phyloP scores from a whole-genome alignment of 2,113 vertebrate species.

The Lucifuga dentata region DNA sequence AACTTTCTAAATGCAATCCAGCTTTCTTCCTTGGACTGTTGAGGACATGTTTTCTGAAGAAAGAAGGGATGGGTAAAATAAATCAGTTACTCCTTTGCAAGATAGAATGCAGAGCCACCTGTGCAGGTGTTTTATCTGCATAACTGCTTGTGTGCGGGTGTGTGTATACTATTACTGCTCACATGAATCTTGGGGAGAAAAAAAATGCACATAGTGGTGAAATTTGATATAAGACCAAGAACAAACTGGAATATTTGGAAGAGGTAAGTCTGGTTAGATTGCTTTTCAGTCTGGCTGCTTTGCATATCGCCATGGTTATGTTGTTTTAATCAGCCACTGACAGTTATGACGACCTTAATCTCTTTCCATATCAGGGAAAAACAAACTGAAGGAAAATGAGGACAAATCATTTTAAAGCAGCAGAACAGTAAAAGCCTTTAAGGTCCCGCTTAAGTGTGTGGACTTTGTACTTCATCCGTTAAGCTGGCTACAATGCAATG shows the following conservation, averaged over 20 bases:
- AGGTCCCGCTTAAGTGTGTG: constrained; percentile 38
- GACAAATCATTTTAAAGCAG: background rate
- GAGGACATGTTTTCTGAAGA: background rate
- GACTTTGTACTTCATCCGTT: constrained; percentile 80
- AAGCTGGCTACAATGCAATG: constrained; percentile 33
- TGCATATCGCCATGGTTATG: constrained; percentile 74
- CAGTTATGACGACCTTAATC: constrained; percentile 69
- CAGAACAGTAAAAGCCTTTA: background rate
- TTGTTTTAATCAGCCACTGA: constrained; percentile 42
- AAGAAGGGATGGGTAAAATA: background rate
- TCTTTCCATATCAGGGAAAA: constrained; percentile 52
- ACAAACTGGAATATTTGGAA: constrained; percentile 9
- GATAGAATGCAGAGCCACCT: constrained; percentile 3
- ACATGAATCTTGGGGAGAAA: constrained; percentile 5
- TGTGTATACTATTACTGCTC: constrained; percentile 11
- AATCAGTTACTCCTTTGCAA: background rate
- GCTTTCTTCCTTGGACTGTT: background rate
- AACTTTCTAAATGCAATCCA: background rate
- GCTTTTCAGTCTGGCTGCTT: constrained; percentile 63
- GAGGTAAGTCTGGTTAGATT: constrained; percentile 46
- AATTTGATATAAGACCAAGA: constrained; percentile 4
- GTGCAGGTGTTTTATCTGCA: constrained; percentile 31
- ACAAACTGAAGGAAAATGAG: constrained; percentile 39
- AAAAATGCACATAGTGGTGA: constrained; percentile 11
- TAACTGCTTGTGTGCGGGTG: constrained; percentile 29